These are phyloP conservation scores for Aphelenchoides fujianensis DNA, from an alignment of 1,140 invertebrate species.

Conservation along the genomic window DNA sequence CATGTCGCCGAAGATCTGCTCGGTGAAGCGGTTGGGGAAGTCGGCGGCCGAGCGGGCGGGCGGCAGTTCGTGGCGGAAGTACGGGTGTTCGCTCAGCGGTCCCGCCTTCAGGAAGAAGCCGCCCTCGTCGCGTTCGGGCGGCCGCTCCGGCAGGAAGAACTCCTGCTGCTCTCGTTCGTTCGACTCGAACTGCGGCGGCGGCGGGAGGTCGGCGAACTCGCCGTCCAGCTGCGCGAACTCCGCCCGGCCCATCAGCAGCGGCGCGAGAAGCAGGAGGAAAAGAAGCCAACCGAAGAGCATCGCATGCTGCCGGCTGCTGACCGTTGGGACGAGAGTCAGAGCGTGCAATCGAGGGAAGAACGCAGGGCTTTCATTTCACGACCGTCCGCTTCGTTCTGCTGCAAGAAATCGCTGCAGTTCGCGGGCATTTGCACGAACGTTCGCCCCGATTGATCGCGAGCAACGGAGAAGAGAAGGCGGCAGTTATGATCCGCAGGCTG, in stretches of 20 bases:
- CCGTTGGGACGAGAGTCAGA: not conserved
- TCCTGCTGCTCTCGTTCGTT: not conserved
- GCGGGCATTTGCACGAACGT: no score
- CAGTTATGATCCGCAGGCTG: no score
- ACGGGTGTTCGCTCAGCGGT: slow-evolving; percentile 6
- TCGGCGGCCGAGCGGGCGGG: not conserved
- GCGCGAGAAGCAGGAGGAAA: no score
- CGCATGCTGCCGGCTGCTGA: not conserved
- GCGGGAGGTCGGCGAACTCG: not conserved
- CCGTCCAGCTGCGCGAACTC: not conserved
- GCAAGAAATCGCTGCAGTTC: no score
- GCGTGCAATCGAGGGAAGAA: no score
- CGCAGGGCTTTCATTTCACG: no score
- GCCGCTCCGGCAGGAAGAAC: not conserved
- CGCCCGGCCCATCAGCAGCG: no score
- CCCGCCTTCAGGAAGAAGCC: not conserved
- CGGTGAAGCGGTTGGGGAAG: not conserved
- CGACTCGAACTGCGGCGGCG: not conserved
- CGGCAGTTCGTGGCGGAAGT: not conserved
- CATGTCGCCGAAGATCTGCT: slow-evolving; percentile 18
- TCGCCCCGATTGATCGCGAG: no score
- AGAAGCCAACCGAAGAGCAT: not conserved
- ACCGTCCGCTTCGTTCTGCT: no score
- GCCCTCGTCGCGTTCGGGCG: not conserved
- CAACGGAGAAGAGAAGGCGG: no score